These are phyloP conservation scores for Euglossa dilemma DNA, from an alignment of 1,140 invertebrate species.

Conservation along the genomic window DNA sequence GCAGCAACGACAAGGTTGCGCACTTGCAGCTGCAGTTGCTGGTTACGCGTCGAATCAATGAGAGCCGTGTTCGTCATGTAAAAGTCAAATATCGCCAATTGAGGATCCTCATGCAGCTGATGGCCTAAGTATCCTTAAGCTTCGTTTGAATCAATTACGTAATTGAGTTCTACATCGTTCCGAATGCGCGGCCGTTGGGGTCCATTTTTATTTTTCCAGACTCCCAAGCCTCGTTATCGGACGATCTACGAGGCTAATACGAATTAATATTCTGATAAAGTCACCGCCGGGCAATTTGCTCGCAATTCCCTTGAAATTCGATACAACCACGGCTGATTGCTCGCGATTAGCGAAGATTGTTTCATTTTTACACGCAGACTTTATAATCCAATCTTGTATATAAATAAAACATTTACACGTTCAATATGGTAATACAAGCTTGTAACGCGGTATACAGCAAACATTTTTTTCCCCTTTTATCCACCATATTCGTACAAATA, in stretches of 20 bases:
- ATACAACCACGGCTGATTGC: background rate
- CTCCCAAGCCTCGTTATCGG: background rate
- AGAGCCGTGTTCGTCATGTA: too few species aligned
- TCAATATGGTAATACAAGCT: too few species aligned
- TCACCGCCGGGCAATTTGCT: background rate
- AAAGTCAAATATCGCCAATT: background rate
- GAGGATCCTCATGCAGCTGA: background rate
- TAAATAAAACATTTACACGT: too few species aligned
- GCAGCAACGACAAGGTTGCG: background rate
- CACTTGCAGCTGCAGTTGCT: background rate
- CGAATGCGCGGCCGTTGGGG: background rate
- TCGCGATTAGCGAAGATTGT: too few species aligned
- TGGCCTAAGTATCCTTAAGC: background rate
- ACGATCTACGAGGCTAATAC: background rate
- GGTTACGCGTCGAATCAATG: background rate
- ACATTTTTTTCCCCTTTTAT: too few species aligned
- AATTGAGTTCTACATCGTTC: background rate
- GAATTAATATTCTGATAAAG: background rate
- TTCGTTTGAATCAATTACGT: background rate
- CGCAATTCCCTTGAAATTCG: background rate
- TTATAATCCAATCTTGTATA: too few species aligned
- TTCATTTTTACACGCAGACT: too few species aligned
- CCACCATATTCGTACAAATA: too few species aligned
- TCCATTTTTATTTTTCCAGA: background rate
- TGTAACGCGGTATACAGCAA: too few species aligned